Conservation (phyloP, 2,888 invertebrate genomes). For the Tridacna crocea region DNA sequence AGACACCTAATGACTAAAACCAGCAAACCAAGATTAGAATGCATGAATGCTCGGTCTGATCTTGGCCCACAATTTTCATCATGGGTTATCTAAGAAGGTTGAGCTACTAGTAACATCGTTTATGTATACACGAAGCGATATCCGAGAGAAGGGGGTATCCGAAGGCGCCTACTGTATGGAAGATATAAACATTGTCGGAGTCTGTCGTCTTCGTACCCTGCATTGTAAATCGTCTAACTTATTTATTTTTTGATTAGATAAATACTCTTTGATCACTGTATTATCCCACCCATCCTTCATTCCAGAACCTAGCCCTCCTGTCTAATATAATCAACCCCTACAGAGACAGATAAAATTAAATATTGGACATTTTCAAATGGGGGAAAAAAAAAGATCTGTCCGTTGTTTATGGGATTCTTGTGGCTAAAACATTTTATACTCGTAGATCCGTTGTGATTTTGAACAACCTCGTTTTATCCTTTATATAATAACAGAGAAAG, state of each 20-base stretch:
- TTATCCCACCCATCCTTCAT: slow-evolving; percentile 7
- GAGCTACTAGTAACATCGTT: background rate
- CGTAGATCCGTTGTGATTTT: too few species aligned
- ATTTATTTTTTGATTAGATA: slow-evolving; percentile 28
- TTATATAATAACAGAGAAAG: too few species aligned
- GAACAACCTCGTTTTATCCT: too few species aligned
- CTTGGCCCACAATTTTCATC: background rate
- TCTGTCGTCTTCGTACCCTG: slow-evolving; percentile 22
- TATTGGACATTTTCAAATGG: background rate
- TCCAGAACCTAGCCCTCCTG: background rate
- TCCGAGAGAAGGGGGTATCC: background rate
- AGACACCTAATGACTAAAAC: background rate
- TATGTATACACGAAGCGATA: background rate
- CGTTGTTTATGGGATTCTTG: too few species aligned
- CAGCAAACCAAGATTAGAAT: background rate
- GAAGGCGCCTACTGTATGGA: background rate
- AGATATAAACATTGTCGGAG: slow-evolving; percentile 18
- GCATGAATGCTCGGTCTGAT: background rate
- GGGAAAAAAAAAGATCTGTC: background rate
- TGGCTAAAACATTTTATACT: too few species aligned
- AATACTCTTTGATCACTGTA: slow-evolving; percentile 15
- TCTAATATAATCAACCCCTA: background rate
- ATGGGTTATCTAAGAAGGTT: background rate
- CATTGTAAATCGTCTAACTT: slow-evolving; percentile 25
- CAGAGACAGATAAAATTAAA: background rate